Evolutionary conservation across 2,797 vertebrate genomes (phyloP).

Genomic region (Glyptemys insculpta): DNA sequence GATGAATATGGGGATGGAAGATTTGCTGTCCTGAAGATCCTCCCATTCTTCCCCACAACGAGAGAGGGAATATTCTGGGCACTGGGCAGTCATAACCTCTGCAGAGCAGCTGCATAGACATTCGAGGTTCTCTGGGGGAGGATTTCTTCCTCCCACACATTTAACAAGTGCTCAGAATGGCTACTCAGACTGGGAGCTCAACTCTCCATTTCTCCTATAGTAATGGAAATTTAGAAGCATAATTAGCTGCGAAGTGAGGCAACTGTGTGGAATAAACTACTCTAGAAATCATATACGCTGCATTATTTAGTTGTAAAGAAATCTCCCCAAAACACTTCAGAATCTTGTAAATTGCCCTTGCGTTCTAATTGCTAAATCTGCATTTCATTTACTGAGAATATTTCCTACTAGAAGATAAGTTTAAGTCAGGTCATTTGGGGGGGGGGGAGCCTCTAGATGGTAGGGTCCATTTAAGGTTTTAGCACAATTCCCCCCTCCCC

Average conservation of each 20-base stretch:
- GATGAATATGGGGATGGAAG: neutral
- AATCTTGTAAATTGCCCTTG: neutral
- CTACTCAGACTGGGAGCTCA: neutral
- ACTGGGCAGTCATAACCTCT: neutral
- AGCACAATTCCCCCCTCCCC: rapidly evolving
- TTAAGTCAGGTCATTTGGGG: neutral
- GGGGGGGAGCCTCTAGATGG: neutral
- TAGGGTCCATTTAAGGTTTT: neutral
- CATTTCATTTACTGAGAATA: neutral
- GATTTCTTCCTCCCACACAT: neutral
- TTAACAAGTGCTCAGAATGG: neutral
- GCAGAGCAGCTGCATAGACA: neutral
- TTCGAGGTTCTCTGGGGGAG: neutral
- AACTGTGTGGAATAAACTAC: neutral
- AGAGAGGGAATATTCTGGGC: neutral
- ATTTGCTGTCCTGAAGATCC: neutral
- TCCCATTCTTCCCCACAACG: neutral
- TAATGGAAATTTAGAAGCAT: neutral
- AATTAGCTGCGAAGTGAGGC: neutral
- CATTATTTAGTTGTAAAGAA: neutral
- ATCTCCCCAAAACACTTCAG: neutral
- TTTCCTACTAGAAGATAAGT: neutral
- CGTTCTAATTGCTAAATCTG: neutral
- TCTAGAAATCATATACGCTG: neutral
- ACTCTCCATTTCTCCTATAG: neutral